Base-by-base conservation (phyloP, 2,888 invertebrate species). In the Schrankia costaestrigalis region DNA sequence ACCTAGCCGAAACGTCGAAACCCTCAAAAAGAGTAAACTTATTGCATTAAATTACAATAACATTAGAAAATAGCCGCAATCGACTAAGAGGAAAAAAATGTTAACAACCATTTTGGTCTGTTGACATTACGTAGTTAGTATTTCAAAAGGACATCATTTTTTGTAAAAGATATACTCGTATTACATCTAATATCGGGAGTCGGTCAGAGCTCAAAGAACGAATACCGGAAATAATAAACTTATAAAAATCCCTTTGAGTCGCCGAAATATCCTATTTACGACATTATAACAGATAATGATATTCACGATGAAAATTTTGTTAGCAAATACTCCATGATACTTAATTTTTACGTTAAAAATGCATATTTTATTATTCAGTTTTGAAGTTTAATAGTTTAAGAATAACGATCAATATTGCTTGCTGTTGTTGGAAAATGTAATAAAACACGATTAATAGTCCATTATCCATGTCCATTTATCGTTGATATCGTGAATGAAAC, bases 191-290 rank as follows among this genome's bases (percentile, higher is more conserved):
- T 43, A 44, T 43, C 23, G 45, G 25, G 21, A 32, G 35, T 32
- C 41, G 41, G 45, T 46, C 30, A 40, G 30, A 36, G 43, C 32
- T 59, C 50, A 56, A 56, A 59, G 47, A 38, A 30, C 39, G 37
- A 40, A 39, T 41, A 12, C 53, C 59, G 57, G 57, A 57, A 56
- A 57, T 57, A 46, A 56, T 59, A 55, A 59, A 59, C 44, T 41
- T 44, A 36, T 44, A 46, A 50, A n/a, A 39, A 47, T 59, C 38
- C 36, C 50, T 59, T 57, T 58, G 59, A 55, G 37, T 24, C 25
- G 28, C 36, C 46, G 32, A 46, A 47, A 53, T 47, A 56, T 56
- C 47, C 32, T 40, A 47, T 57, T 58, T 50, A 52, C 44, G 38
- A 46, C 33, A 49, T 52, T 49, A 49, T 40, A 41, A 46, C 58